These are phyloP conservation scores for Cerastis leucographa DNA, from an alignment of 2,888 invertebrate genomes.

Conservation along the genomic window DNA sequence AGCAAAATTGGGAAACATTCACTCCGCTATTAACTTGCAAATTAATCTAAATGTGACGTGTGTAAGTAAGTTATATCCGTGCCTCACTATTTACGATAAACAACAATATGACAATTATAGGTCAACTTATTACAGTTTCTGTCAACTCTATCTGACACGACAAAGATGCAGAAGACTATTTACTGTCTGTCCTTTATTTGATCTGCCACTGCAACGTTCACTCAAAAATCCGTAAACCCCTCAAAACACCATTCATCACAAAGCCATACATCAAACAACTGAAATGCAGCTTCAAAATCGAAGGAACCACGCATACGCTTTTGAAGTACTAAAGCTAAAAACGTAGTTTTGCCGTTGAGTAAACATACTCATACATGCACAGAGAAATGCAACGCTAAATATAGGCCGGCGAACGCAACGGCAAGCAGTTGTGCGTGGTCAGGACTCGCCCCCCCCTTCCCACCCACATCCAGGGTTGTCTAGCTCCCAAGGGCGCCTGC, in stretches of 20 bases:
- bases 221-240: constrained; percentile 17
- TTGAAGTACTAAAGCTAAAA: constrained; percentile 60
- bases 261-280: constrained; percentile 44
- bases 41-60: constrained; percentile 4
- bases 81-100: not conserved
- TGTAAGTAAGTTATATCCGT: not conserved
- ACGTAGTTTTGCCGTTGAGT: constrained; percentile 65
- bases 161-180: not conserved
- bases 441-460: constrained; percentile 78
- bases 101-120: no score
- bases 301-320: constrained; percentile 54
- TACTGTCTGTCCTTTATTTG: not conserved
- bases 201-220: constrained; percentile 9
- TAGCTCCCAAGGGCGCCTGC: constrained; percentile 76
- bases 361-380: constrained; percentile 68
- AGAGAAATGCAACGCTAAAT: constrained; percentile 86
- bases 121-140: not conserved
- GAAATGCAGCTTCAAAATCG: constrained; percentile 52
- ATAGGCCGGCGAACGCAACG: constrained; percentile 81
- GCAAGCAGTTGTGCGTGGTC: constrained; percentile 87
- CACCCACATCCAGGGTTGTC: constrained; percentile 71
- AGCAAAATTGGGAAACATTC: constrained; percentile 29
- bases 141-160: not conserved
- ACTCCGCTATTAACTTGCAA: constrained; percentile 10
- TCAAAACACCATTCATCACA: constrained; percentile 28